Percentiles rank a stretch among this genome's conserved stretches.
Conservation (phyloP, 2,888 invertebrate species). For the Drosophila bunnanda region DNA sequence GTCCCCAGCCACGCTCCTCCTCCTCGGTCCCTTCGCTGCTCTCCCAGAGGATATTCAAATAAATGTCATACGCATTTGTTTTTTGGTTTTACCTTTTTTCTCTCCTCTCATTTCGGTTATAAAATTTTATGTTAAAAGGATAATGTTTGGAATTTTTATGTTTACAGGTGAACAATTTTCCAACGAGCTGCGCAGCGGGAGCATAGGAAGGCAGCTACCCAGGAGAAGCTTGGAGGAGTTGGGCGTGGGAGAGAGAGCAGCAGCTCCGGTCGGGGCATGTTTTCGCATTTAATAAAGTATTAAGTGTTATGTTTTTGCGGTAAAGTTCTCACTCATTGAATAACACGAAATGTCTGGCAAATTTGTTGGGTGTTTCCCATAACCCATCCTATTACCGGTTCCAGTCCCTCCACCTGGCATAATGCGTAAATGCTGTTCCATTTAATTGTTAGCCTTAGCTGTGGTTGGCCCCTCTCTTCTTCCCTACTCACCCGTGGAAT, state of each 20-base stretch:
- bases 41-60: conserved; percentile 80
- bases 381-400: background rate
- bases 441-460: conserved; percentile 35
- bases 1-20: conserved; percentile 17
- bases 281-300: conserved; percentile 78
- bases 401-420: conserved; percentile 1
- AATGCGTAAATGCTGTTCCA: conserved; percentile 66
- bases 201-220: conserved; percentile 2
- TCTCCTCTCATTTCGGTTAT: conserved; percentile 61
- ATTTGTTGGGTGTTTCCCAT: conserved; percentile 50
- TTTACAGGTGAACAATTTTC: conserved; percentile 78
- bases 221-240: background rate
- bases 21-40: conserved; percentile 25
- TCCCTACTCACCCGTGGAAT: conserved; percentile 66
- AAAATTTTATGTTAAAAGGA: conserved; percentile 81
- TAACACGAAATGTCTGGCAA: conserved; percentile 70
- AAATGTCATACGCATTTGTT: conserved; percentile 80
- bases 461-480: conserved; percentile 11
- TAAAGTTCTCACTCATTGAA: conserved; percentile 64
- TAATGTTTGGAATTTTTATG: conserved; percentile 80
- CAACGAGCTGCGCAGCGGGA: conserved; percentile 49
- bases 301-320: conserved; percentile 79
- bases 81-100: conserved; percentile 57
- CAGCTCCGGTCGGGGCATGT: conserved; percentile 60
- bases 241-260: conserved; percentile 2